A percentile compares a stretch with the other conserved stretches of the same genome.
Evolutionary conservation across 2,113 vertebrate genomes (phyloP).

Genomic region (Trematomus loennbergii): DNA sequence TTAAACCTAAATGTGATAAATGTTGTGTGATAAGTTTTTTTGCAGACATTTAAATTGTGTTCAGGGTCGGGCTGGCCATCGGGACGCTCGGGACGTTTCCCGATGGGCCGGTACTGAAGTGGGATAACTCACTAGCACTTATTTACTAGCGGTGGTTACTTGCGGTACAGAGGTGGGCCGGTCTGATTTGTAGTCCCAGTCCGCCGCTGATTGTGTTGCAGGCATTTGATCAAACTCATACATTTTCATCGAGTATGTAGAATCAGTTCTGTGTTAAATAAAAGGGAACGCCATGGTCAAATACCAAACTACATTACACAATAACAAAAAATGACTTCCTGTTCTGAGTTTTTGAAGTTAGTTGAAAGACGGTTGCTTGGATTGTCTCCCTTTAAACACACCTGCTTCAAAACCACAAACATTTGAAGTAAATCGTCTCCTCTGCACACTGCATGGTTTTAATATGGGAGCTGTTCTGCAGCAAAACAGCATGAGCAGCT

Average conservation of each 20-base stretch:
- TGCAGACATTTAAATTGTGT: neutral
- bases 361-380: neutral
- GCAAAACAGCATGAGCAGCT: conserved; percentile 41
- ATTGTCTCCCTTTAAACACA: conserved; percentile 17
- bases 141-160: too few species aligned
- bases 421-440: conserved; percentile 28
- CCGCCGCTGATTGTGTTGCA: too few species aligned
- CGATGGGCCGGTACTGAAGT: too few species aligned
- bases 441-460: conserved; percentile 29
- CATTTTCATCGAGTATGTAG: neutral
- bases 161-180: too few species aligned
- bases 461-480: conserved; percentile 32
- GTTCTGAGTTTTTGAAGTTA: conserved; percentile 1
- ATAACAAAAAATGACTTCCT: neutral
- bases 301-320: neutral
- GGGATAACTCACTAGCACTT: too few species aligned
- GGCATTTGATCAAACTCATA: neutral
- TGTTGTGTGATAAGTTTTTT: neutral
- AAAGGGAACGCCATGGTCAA: too few species aligned
- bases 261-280: neutral
- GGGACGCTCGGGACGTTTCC: too few species aligned
- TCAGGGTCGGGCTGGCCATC: too few species aligned
- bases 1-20: too few species aligned
- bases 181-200: too few species aligned
- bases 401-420: conserved; percentile 42